Conservation (phyloP, 2,113 vertebrate species). For the Mobula birostris region DNA sequence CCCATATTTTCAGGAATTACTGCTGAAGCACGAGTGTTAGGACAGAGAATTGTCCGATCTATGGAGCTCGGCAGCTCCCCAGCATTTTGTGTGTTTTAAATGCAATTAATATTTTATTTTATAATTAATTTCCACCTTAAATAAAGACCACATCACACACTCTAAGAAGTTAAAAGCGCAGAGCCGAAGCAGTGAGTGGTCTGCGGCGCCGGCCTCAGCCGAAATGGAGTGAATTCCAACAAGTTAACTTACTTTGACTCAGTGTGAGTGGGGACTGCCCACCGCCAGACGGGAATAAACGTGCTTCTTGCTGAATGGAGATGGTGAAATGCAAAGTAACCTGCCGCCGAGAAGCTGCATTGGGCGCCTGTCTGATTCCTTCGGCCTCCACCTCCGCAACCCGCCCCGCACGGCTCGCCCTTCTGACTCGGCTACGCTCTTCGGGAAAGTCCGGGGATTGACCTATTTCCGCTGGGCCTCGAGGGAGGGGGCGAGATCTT, state of each 20-base stretch:
- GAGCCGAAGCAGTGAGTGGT: no score
- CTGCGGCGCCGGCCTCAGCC: no score
- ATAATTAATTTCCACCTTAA: no score
- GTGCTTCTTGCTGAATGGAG: not conserved
- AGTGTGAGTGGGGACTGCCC: not conserved
- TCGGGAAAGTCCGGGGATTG: not conserved
- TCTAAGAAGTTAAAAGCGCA: no score
- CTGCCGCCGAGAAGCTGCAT: slow-evolving; percentile 18
- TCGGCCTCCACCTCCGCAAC: not conserved
- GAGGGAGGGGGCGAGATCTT: slow-evolving; percentile 29
- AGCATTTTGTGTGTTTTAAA: not conserved
- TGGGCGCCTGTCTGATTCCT: not conserved
- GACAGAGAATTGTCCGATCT: not conserved
- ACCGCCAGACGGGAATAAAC: not conserved
- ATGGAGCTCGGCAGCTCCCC: not conserved
- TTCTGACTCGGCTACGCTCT: not conserved
- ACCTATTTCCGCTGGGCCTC: slow-evolving; percentile 14
- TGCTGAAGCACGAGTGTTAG: not conserved
- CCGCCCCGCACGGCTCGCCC: not conserved
- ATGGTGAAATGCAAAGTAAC: not conserved
- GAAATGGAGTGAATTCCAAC: no score
- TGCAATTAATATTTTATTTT: no score
- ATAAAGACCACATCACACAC: no score
- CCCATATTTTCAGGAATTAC: not conserved
- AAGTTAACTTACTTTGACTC: not conserved